These are phyloP conservation scores for Hirtodrosophila histrioides DNA, from an alignment of 2,888 invertebrate genomes.

Conservation along the genomic window DNA sequence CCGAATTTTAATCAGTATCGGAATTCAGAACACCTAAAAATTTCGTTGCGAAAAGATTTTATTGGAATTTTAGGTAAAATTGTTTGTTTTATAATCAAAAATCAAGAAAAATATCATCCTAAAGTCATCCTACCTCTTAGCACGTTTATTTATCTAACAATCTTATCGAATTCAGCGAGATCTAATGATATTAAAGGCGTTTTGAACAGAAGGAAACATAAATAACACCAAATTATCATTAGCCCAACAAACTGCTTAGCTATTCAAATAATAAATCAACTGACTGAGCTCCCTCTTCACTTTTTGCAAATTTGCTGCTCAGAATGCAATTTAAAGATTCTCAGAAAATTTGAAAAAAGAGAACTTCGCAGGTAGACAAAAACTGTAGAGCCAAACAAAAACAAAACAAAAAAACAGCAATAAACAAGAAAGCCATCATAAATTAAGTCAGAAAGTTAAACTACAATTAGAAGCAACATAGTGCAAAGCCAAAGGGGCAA, in stretches of 20 bases:
- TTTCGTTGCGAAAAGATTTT: too few species aligned
- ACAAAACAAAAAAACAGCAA: slow-evolving; percentile 21
- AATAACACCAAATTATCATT: slow-evolving; percentile 26
- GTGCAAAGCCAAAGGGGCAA: not conserved
- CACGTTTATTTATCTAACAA: not conserved
- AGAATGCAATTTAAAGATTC: slow-evolving; percentile 74
- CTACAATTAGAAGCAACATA: slow-evolving; percentile 71
- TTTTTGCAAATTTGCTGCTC: slow-evolving; percentile 40
- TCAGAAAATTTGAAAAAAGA: slow-evolving; percentile 44
- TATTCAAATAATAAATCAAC: slow-evolving; percentile 51
- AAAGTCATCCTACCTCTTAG: not conserved
- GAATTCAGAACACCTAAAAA: too few species aligned
- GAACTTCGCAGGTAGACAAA: slow-evolving; percentile 56
- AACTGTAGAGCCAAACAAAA: slow-evolving; percentile 4
- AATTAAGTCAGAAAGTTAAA: slow-evolving; percentile 77
- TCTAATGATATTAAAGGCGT: slow-evolving; percentile 10
- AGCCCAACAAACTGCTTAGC: slow-evolving; percentile 14
- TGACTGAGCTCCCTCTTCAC: slow-evolving; percentile 6
- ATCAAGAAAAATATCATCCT: too few species aligned
- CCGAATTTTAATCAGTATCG: too few species aligned
- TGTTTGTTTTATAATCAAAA: too few species aligned
- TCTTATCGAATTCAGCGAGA: slow-evolving; percentile 25
- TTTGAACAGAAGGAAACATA: slow-evolving; percentile 21
- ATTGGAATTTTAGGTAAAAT: too few species aligned
- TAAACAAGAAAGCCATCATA: slow-evolving; percentile 54